Percentiles rank a stretch among this genome's conserved stretches.
Evolutionary conservation across 2,797 vertebrate species (phyloP).

Genomic region (Discoglossus pictus): DNA sequence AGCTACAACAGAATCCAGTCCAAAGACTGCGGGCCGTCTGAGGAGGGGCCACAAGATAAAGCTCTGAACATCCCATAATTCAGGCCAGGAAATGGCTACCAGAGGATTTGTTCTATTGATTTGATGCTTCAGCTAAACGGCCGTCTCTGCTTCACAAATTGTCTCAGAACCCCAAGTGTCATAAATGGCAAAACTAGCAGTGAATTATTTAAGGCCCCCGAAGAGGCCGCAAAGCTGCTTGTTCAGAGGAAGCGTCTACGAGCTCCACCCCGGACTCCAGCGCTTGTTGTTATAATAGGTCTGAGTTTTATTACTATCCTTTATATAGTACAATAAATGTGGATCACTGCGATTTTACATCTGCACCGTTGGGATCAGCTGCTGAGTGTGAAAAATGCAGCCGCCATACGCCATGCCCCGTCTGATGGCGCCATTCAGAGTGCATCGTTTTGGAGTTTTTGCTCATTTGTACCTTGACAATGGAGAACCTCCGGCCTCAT

Average conservation of each 20-base stretch:
- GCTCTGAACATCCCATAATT: slow-evolving; percentile 15
- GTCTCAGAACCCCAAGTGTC: slow-evolving; percentile 24
- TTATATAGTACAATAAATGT: too few relatives aligned
- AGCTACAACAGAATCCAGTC: background rate
- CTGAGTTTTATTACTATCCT: too few relatives aligned
- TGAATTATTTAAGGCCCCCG: slow-evolving; percentile 36
- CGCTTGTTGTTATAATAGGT: too few relatives aligned
- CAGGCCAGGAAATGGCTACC: slow-evolving; percentile 25
- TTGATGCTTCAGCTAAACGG: slow-evolving; percentile 45
- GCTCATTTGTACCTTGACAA: too few relatives aligned
- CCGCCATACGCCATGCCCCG: too few relatives aligned
- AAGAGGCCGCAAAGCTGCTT: background rate
- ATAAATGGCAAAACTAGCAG: slow-evolving; percentile 21
- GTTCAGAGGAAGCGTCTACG: background rate
- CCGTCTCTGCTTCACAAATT: slow-evolving; percentile 36
- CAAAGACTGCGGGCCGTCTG: background rate
- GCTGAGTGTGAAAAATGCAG: too few relatives aligned
- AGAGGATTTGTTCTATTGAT: slow-evolving; percentile 46
- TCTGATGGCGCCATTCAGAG: too few relatives aligned
- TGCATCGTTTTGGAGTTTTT: too few relatives aligned
- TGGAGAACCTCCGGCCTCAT: too few relatives aligned
- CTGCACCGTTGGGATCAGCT: too few relatives aligned
- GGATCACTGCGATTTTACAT: too few relatives aligned
- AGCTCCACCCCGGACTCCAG: background rate
- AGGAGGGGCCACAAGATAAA: slow-evolving; percentile 18